Evolutionary conservation across 2,797 vertebrate genomes (phyloP), one percentile per base, ranked within the genome.

Genomic region (Muscicapa striata): DNA sequence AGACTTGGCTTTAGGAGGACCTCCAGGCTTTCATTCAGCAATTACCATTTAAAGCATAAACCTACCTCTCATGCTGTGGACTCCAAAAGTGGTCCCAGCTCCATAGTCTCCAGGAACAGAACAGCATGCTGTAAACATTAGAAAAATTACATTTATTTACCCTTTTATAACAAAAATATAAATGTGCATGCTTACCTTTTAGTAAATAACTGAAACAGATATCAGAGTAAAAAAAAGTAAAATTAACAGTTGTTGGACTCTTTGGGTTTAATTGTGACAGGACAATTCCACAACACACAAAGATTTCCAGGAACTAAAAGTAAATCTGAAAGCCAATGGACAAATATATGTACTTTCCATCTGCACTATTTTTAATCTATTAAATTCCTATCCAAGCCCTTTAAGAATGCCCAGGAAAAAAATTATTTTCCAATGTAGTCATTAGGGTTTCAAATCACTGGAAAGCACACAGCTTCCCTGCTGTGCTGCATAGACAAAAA

Each of bases 241-340:
- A 38, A 9, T 18, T 29, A 59, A 59, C 20, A 87, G 29, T 58
- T 66, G 26, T 29, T 76, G 41, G 49, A 74, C 45, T 84, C 14
- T 27, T 87, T 63, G 48, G n/a, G 41, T 93, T 92, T 82, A 79
- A 46, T 92, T 38, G 13, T 48, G 51, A 66, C 82, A 93, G 61
- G 67, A 84, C 77, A 90, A 62, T 87, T 95, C 78, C 57, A 77
- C 29, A 83, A 26, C 68, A 57, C 67, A 87, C 36, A 66, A 46
- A 73, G 72, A 83, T 82, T 93, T 92, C 94, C 94, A 95, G 54
- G 87, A 90, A 90, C 84, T 52, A 80, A 93, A 93, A 95, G 79
- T 63, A 90, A 81, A 69, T 61, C 67, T 81, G 41, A 92, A 93
- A 92, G 75, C 79, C 86, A 91, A 2, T 4, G 76, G 78, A 48